Base-by-base conservation (phyloP, 1,140 invertebrate genomes). In the Eurosta solidaginis region DNA sequence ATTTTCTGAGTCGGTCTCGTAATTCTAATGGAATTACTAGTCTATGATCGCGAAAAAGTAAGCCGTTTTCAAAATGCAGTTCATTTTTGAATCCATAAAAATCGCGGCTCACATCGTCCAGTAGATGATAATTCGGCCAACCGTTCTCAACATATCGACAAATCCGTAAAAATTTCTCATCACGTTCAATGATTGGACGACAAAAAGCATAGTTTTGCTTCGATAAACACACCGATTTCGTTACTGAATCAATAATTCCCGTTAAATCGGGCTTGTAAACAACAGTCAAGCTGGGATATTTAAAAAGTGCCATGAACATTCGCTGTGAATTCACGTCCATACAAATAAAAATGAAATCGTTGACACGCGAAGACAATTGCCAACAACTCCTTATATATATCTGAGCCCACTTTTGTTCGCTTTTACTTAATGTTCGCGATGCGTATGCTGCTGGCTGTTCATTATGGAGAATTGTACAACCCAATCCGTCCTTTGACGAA, bases 361-460 rank as follows among this genome's bases (percentile, higher is more conserved):
- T 84, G 76, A 79, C 63, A 83, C 10, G 79, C 84, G 81, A 85
- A 88, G 36, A 83, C 78, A 33, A 90, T 85, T 6, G 85, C 88
- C 4, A 89, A 81, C 14, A 84, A 79, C 79, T 90, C 89, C 74
- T 89, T n/a, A n/a, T 89, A 78, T 90, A 88, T n/a, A n/a, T n/a
- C n/a, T n/a, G 81, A 12, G 85, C 80, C 77, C 86, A 88, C 33
- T 81, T 81, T 52, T 77, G n/a, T 79, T 90, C 83, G n/a, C n/a
- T n/a, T n/a, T 79, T 76, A 12, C 77, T 84, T 6, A 85, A 54
- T 4, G 81, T 81, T 77, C 82, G 81, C 4, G 83, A 87, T 7
- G 85, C 87, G 80, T 85, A 89, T 12, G 81, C 81, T 3, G 86
- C 80, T 20, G 83, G 84, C 44, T 81, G 73, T 2, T 77, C 59